Conservation (phyloP, 2,888 invertebrate species). For the Keiferia lycopersicella region DNA sequence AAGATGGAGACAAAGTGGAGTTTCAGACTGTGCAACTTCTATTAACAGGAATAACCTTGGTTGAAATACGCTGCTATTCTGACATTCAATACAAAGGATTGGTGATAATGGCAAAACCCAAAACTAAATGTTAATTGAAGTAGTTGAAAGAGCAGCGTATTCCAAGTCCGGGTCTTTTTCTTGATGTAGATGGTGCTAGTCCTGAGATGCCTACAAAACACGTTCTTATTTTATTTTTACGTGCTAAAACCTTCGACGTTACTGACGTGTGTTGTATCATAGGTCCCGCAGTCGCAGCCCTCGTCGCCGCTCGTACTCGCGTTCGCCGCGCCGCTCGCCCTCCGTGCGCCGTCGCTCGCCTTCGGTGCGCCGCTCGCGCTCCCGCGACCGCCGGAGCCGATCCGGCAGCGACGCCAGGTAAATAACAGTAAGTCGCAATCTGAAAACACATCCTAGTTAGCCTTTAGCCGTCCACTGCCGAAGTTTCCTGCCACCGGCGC, state of each 20-base stretch:
- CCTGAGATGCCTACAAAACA: neutral
- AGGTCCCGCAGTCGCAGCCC: constrained; percentile 77
- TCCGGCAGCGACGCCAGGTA: constrained; percentile 75
- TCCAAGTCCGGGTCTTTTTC: no score
- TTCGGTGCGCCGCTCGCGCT: constrained; percentile 67
- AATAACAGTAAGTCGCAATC: constrained; percentile 28
- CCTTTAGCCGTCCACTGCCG: no score
- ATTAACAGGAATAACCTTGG: no score
- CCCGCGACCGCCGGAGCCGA: constrained; percentile 71
- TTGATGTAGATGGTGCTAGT: neutral
- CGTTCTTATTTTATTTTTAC: neutral
- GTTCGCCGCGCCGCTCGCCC: constrained; percentile 72
- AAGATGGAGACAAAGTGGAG: no score
- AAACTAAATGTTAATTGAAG: neutral
- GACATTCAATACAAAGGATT: no score
- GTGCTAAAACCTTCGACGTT: no score
- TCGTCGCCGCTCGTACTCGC: constrained; percentile 70
- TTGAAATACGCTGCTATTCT: no score
- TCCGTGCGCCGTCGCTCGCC: constrained; percentile 71
- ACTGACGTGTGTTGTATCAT: neutral
- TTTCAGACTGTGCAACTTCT: no score
- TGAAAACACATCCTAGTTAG: no score
- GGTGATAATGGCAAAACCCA: no score
- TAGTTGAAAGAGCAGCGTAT: neutral
- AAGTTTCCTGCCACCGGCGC: no score